Conservation (phyloP, 2,888 invertebrate species). For the Pherbina coryleti region DNA sequence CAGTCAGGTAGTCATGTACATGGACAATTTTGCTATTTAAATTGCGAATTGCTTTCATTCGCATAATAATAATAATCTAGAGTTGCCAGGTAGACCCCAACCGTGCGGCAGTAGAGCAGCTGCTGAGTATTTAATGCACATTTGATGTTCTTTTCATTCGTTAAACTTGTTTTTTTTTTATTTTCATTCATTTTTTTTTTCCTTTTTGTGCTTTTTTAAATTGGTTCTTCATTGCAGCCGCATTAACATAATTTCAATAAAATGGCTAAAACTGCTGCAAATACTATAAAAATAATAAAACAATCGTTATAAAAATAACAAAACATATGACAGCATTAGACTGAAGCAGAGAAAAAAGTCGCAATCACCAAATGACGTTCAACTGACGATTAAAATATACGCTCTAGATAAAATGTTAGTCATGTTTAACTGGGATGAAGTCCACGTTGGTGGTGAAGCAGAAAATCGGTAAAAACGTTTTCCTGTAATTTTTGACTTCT, state of each 20-base stretch:
- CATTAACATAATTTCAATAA: constrained; percentile 22
- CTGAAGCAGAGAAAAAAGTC: neutral
- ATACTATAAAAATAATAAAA: neutral
- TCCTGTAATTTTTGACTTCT: too few relatives aligned
- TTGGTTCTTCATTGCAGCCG: neutral
- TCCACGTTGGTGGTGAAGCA: too few relatives aligned
- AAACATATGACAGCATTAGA: neutral
- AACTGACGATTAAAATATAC: neutral
- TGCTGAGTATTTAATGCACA: constrained; percentile 34
- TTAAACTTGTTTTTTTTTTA: neutral
- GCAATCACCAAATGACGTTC: neutral
- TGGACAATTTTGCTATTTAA: constrained; percentile 31
- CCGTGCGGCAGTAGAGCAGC: neutral
- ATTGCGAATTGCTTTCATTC: constrained; percentile 29
- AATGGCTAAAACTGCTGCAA: constrained; percentile 2
- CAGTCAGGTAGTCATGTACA: neutral
- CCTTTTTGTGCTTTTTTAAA: neutral
- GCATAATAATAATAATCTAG: constrained; percentile 29
- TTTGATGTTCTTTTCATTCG: constrained; percentile 35
- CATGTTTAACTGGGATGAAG: neutral
- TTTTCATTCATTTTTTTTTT: neutral
- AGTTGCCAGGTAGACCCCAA: constrained; percentile 14
- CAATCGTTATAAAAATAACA: neutral
- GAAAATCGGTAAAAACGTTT: too few relatives aligned
- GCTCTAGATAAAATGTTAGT: neutral